These are phyloP conservation scores for Tympanuchus pallidicinctus DNA, from an alignment of 2,113 vertebrate genomes.

Conservation along the genomic window DNA sequence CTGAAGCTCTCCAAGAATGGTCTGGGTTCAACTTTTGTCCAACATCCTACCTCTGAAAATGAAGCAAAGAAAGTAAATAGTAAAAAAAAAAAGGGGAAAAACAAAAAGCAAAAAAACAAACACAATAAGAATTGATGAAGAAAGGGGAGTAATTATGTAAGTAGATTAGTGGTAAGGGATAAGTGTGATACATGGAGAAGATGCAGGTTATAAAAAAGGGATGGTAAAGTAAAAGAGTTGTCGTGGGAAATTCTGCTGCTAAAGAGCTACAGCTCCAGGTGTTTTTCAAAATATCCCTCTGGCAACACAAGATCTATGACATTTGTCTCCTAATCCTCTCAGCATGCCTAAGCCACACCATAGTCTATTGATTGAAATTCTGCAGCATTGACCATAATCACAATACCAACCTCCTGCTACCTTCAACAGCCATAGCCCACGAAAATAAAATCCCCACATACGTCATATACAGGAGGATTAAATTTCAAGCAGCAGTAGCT, in stretches of 20 bases:
- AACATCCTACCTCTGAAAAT: neutral
- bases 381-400: neutral
- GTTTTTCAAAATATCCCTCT: neutral
- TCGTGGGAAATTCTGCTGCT: neutral
- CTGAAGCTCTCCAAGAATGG: neutral
- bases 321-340: constrained; percentile 16
- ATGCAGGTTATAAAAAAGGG: neutral
- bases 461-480: neutral
- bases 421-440: neutral
- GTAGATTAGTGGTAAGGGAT: neutral
- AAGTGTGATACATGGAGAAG: neutral
- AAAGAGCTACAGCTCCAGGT: neutral
- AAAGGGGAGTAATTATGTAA: neutral
- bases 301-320: neutral
- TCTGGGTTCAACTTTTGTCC: neutral
- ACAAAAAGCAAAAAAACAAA: neutral
- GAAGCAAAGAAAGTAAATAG: neutral
- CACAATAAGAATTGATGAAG: neutral
- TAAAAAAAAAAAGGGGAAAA: neutral
- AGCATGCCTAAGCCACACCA: neutral
- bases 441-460: neutral
- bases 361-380: neutral
- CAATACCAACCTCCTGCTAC: neutral
- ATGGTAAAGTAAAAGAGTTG: neutral
- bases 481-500: neutral